Percentiles rank a stretch among this genome's conserved stretches.
phyloP scores from a whole-genome alignment of 2,113 vertebrate species.

The Megaceryle torquata region DNA sequence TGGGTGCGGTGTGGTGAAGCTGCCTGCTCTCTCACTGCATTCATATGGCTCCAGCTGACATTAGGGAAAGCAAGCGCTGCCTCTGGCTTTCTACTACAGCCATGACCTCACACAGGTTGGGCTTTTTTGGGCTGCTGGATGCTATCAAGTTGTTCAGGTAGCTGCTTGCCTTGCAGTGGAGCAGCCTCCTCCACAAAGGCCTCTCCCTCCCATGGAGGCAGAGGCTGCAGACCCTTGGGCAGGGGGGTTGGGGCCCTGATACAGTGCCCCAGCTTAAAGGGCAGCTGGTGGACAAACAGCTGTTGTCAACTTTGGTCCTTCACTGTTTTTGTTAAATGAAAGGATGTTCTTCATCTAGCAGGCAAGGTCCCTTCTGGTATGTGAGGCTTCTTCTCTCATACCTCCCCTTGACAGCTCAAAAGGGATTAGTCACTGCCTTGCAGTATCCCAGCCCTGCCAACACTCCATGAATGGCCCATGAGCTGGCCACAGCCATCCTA shows the following conservation, averaged over 20 bases:
- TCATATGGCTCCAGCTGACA: neutral
- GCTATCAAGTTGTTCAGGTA: neutral
- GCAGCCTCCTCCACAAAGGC: neutral
- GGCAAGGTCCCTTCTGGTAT: neutral
- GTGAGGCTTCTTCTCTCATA: neutral
- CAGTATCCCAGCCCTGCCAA: neutral
- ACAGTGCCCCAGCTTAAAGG: neutral
- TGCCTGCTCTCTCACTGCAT: neutral
- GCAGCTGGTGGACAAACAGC: neutral
- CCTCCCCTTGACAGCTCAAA: neutral
- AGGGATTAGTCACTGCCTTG: neutral
- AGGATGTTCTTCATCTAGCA: neutral
- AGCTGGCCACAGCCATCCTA: neutral
- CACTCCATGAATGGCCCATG: neutral
- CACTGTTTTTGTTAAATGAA: neutral
- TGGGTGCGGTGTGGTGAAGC: rapidly evolving
- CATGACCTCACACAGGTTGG: neutral
- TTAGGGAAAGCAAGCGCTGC: neutral
- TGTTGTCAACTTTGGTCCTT: neutral
- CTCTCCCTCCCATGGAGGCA: neutral
- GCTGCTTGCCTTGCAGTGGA: neutral
- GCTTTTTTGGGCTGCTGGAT: neutral
- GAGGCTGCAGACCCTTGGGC: neutral
- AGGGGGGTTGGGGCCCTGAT: neutral
- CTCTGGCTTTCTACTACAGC: neutral